These are phyloP conservation scores for Oreochromis grahami DNA, from an alignment of 2,797 vertebrate genomes.

Conservation along the genomic window DNA sequence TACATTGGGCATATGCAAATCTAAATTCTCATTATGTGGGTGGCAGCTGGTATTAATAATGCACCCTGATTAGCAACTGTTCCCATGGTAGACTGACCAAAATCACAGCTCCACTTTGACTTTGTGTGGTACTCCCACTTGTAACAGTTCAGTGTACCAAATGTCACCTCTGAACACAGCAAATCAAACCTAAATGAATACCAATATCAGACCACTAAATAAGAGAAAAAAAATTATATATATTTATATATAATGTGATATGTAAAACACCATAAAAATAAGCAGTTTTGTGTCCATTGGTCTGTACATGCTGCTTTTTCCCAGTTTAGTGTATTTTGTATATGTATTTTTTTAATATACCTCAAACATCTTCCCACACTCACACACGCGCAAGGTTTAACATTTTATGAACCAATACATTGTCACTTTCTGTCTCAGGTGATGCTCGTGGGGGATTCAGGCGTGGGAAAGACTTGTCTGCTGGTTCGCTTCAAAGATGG, in stretches of 20 bases:
- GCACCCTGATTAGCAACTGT: not conserved
- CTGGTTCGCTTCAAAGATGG: constrained; percentile 91
- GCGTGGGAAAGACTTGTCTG: constrained; percentile 90
- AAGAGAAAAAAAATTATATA: not conserved
- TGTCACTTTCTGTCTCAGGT: constrained; percentile 48
- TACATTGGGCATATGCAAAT: not conserved
- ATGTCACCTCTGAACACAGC: not conserved
- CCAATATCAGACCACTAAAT: not conserved
- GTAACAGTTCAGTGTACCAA: not conserved
- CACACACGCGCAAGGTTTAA: not conserved
- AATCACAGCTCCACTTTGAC: not conserved
- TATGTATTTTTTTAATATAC: not conserved
- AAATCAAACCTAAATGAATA: not conserved
- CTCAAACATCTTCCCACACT: not conserved
- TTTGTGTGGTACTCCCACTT: not conserved
- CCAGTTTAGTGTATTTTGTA: not conserved
- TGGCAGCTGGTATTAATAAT: constrained; percentile 4
- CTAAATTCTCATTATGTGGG: not conserved
- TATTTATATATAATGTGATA: too few species aligned
- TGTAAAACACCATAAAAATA: not conserved
- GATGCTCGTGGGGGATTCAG: constrained; percentile 86
- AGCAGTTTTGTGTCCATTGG: not conserved
- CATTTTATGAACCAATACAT: not conserved
- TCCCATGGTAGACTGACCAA: not conserved
- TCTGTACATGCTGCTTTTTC: not conserved